Base-by-base conservation (phyloP, 2,888 invertebrate species). In the Synanthedon vespiformis region DNA sequence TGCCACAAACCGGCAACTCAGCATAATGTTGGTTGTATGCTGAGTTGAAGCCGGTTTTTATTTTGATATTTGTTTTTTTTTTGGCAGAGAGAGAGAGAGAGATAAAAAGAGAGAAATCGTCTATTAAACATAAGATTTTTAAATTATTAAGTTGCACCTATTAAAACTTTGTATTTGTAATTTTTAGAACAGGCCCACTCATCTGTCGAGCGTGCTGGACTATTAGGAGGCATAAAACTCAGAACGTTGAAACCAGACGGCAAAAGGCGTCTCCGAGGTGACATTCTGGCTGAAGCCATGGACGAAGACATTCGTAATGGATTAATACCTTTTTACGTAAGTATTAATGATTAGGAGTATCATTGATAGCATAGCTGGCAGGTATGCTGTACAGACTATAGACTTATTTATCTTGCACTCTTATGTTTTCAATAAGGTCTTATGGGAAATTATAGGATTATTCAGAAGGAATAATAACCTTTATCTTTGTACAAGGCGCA, bases 241-340 rank as follows among this genome's bases (percentile, higher is more conserved):
- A 89, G 94, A 14, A 87, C 91, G 0, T 83, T 98, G 51, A 89
- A 90, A 40, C 91, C 93, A 0, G 95, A 95, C 73, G 86, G 88
- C 12, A 89, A 92, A 58, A 92, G 92, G 64, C 89, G 90, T 54
- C 85, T 98, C 27, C 89, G 94, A 22, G 95, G 95, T 8, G 92
- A 92, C 49, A 91, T 91, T 1, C 75, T 98, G 49, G 90, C 91
- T 48, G 89, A 90, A 54, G 95, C 95, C 0, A 94, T 97, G 50
- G 88, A 93, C 64, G 92, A 95, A 70, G 99, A 99, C 80, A 89
- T 92, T 54, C 91, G 91, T 53, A 92, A 94, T 55, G 99, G 98
- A 51, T 89, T 98, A 10, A 96, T 99, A 70, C 99, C 99, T 18
- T 99, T 99, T 82, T 98, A 94, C 79, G 98, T 97, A 84, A 92